These are phyloP conservation scores for Lepeophtheirus salmonis DNA, from an alignment of 1,140 invertebrate species.

Conservation along the genomic window DNA sequence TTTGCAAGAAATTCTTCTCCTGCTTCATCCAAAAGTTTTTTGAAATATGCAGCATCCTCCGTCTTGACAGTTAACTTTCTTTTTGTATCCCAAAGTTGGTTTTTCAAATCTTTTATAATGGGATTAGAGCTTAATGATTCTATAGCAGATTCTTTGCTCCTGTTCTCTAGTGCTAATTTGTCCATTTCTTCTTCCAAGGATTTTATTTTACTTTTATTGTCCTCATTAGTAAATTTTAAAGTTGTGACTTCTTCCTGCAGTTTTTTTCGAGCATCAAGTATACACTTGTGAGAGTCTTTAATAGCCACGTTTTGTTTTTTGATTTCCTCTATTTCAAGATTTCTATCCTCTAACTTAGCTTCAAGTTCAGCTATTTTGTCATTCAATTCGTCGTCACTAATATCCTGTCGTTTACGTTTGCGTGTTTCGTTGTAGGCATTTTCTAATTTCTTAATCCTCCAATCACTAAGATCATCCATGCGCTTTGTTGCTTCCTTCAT, in stretches of 20 bases:
- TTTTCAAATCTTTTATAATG: neutral
- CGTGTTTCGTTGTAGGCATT: neutral
- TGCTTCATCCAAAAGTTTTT: constrained; percentile 9
- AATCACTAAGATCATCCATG: neutral
- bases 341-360: neutral
- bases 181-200: neutral
- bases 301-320: neutral
- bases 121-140: neutral
- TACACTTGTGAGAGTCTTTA: neutral
- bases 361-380: neutral
- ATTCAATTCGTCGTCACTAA: neutral
- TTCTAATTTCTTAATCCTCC: constrained; percentile 5
- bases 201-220: neutral
- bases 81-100: neutral
- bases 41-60: neutral
- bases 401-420: constrained; percentile 5
- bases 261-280: neutral
- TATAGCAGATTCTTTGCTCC: neutral
- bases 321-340: neutral
- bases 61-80: neutral
- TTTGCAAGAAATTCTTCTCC: constrained; percentile 7
- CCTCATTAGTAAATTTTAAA: neutral
- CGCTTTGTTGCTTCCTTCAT: constrained; percentile 4
- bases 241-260: constrained; percentile 4
- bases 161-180: neutral